These are phyloP conservation scores for Drosophila ironensis DNA, from an alignment of 1,140 invertebrate genomes.

Conservation along the genomic window DNA sequence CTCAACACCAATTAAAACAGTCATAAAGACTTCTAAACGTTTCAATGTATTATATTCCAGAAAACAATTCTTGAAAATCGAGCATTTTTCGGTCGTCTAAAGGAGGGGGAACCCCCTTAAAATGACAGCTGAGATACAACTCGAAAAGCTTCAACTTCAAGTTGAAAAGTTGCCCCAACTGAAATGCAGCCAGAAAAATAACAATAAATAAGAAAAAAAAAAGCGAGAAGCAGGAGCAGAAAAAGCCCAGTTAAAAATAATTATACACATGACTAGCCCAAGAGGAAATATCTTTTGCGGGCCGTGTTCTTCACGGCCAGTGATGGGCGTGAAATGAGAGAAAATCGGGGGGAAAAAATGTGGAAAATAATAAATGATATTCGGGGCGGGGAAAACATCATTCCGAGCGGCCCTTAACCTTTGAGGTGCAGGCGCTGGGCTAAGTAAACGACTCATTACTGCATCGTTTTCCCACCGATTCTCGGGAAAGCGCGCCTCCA, in stretches of 20 bases:
- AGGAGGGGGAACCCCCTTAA: no score
- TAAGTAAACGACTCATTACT: conserved; percentile 34
- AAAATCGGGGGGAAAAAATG: conserved; percentile 31
- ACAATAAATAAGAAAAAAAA: conserved; percentile 21
- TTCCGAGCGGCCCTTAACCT: conserved; percentile 40
- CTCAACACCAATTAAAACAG: no score
- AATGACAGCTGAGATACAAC: conserved; percentile 55
- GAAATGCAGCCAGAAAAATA: conserved; percentile 18
- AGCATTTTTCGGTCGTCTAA: no score
- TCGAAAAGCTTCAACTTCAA: conserved; percentile 40
- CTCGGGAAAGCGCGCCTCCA: conserved; percentile 19
- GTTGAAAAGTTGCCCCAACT: conserved; percentile 47
- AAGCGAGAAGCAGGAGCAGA: background rate
- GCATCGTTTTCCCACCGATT: conserved; percentile 31
- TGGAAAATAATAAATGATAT: conserved; percentile 47
- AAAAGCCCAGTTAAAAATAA: conserved; percentile 46
- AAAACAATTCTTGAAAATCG: no score
- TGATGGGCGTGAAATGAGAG: conserved; percentile 68
- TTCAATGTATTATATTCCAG: no score
- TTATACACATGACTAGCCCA: conserved; percentile 53
- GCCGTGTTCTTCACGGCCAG: conserved; percentile 26
- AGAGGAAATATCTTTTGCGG: conserved; percentile 10
- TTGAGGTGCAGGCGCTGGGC: conserved; percentile 12
- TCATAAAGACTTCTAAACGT: no score
- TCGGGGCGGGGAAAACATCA: conserved; percentile 21